Evolutionary conservation across 2,113 vertebrate species (phyloP).

Genomic region (Equus quagga): DNA sequence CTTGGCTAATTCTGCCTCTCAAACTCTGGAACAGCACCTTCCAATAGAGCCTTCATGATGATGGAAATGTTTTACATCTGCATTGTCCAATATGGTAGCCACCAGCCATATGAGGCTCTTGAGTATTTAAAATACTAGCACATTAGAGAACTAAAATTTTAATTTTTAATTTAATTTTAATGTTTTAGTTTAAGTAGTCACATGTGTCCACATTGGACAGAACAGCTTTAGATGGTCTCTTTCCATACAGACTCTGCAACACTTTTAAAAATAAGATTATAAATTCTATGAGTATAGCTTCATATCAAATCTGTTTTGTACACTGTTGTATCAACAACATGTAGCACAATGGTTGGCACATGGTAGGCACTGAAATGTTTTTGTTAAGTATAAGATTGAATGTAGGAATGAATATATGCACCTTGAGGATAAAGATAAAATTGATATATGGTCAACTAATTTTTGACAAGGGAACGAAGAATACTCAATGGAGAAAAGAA

Average conservation of each 20-base stretch:
- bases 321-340: not conserved
- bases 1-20: not conserved
- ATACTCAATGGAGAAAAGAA: too few relatives aligned
- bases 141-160: not conserved
- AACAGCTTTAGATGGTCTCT: not conserved
- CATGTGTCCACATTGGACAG: not conserved
- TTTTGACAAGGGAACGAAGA: too few relatives aligned
- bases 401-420: not conserved
- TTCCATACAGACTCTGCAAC: not conserved
- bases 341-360: not conserved
- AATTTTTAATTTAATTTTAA: not conserved
- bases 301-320: not conserved
- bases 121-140: not conserved
- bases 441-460: not conserved
- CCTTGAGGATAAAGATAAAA: not conserved
- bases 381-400: not conserved
- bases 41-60: not conserved
- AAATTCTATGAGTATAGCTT: not conserved
- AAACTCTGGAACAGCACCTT: not conserved
- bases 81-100: not conserved
- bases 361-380: not conserved
- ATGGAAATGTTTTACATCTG: not conserved
- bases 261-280: not conserved
- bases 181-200: not conserved
- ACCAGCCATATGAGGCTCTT: not conserved